Conservation (phyloP, 2,888 invertebrate species). For the Xestia ashworthii region DNA sequence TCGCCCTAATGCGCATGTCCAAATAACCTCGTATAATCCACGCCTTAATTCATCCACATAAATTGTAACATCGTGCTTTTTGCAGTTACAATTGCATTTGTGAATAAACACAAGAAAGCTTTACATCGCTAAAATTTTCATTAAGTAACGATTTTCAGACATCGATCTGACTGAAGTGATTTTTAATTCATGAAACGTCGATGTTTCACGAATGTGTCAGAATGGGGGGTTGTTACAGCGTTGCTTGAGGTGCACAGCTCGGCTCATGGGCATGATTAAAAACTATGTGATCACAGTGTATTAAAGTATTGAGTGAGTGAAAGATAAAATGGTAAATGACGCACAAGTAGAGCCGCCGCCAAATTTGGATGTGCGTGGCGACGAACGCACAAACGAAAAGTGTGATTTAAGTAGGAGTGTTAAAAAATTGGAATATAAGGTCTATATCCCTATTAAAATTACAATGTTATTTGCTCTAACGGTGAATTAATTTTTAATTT, state of each 20-base stretch:
- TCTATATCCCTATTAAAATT: slow-evolving; percentile 62
- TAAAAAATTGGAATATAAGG: slow-evolving; percentile 85
- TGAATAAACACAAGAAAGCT: slow-evolving; percentile 71
- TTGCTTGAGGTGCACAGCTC: slow-evolving; percentile 49
- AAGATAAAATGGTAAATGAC: slow-evolving; percentile 88
- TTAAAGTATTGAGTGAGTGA: slow-evolving; percentile 75
- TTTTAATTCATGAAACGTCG: slow-evolving; percentile 58
- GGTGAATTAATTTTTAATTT: slow-evolving; percentile 42
- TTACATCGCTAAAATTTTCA: slow-evolving; percentile 57
- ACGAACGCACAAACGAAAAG: slow-evolving; percentile 80
- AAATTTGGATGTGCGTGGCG: slow-evolving; percentile 81
- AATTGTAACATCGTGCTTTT: slow-evolving; percentile 76
- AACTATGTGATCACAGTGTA: slow-evolving; percentile 78
- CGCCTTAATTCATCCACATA: slow-evolving; percentile 83
- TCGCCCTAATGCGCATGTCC: slow-evolving; percentile 84
- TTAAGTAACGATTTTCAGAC: slow-evolving; percentile 36
- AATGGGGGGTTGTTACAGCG: slow-evolving; percentile 55
- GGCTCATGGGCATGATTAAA: slow-evolving; percentile 54
- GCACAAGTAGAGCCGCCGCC: slow-evolving; percentile 87
- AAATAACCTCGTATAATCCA: slow-evolving; percentile 88
- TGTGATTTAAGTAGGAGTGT: slow-evolving; percentile 79
- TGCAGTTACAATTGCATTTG: slow-evolving; percentile 70
- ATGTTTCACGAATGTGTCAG: slow-evolving; percentile 54
- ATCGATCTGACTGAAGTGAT: slow-evolving; percentile 45
- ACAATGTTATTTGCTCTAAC: slow-evolving; percentile 35